Conservation (phyloP, 2,888 invertebrate species). For the Carabus problematicus region DNA sequence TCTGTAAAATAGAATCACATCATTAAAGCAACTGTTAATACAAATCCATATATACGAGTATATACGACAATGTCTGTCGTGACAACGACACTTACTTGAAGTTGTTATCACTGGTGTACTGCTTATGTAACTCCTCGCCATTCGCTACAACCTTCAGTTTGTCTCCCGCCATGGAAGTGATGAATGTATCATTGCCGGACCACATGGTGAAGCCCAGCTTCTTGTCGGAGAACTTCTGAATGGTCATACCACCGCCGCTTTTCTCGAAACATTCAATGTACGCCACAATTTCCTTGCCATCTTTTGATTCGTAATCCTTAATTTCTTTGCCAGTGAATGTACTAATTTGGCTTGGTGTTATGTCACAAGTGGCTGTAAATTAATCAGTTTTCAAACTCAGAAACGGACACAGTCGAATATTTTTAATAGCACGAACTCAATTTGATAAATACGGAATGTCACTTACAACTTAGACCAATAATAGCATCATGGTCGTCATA, state of each 20-base stretch:
- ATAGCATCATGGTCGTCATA: conserved; percentile 4
- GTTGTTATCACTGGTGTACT: neutral
- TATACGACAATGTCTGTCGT: too few relatives aligned
- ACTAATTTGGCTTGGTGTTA: conserved; percentile 10
- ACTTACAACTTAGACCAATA: conserved; percentile 18
- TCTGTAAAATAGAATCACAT: conserved; percentile 11
- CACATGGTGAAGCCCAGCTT: conserved; percentile 8
- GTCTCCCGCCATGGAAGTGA: neutral
- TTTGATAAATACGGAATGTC: neutral
- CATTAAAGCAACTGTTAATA: neutral
- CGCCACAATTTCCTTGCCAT: conserved; percentile 4
- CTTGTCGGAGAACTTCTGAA: conserved; percentile 15
- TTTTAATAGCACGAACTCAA: too few relatives aligned
- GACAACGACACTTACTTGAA: conserved; percentile 21
- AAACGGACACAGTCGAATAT: too few relatives aligned
- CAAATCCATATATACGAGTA: too few relatives aligned
- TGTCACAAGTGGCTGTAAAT: conserved; percentile 21
- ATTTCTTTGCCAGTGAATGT: conserved; percentile 15
- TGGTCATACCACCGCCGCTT: neutral
- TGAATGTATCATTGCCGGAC: conserved; percentile 6
- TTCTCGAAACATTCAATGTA: conserved; percentile 11
- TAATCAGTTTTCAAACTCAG: neutral
- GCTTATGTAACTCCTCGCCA: neutral
- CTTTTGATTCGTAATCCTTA: neutral
- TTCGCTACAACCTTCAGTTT: conserved; percentile 24